Percentiles rank a stretch among this genome's conserved stretches.
phyloP scores from a whole-genome alignment of 1,140 invertebrate species.

The Idris sp. region DNA sequence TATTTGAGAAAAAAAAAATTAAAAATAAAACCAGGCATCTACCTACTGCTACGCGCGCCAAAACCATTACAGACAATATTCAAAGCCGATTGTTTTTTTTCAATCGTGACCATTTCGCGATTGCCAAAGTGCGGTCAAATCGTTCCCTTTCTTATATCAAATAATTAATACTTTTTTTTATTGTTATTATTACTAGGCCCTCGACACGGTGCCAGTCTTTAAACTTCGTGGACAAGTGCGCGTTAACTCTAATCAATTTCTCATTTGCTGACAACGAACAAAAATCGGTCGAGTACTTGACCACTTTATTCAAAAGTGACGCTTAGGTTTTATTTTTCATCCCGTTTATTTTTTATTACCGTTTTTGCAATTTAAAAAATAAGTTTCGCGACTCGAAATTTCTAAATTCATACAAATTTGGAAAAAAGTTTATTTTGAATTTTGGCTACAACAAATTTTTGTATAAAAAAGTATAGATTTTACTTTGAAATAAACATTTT shows the following conservation, averaged over 20 bases:
- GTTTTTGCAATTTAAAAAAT: constrained; percentile 1
- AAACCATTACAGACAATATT: constrained; percentile 52
- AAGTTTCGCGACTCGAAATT: not conserved
- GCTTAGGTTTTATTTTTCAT: constrained; percentile 25
- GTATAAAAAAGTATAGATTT: too few species aligned
- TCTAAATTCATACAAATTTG: too few species aligned
- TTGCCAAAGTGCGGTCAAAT: constrained; percentile 12
- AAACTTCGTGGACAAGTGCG: constrained; percentile 44
- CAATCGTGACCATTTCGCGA: constrained; percentile 10
- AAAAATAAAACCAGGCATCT: constrained; percentile 30
- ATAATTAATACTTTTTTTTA: constrained; percentile 9
- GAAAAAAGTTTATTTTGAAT: too few species aligned
- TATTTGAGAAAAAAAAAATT: constrained; percentile 13
- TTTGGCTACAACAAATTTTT: too few species aligned
- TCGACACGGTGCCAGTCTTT: constrained; percentile 21
- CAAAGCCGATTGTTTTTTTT: constrained; percentile 40
- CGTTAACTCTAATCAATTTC: constrained; percentile 55
- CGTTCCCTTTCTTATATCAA: too few species aligned
- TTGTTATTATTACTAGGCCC: constrained; percentile 5
- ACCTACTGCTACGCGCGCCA: constrained; percentile 53
- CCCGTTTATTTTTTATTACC: constrained; percentile 1
- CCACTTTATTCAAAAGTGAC: constrained; percentile 40
- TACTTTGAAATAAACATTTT: too few species aligned
- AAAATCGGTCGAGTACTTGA: constrained; percentile 44
- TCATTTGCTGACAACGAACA: constrained; percentile 42